Percentiles rank a stretch among this genome's conserved stretches.
phyloP scores from a whole-genome alignment of 1,140 invertebrate species.

The Ooceraea biroi region DNA sequence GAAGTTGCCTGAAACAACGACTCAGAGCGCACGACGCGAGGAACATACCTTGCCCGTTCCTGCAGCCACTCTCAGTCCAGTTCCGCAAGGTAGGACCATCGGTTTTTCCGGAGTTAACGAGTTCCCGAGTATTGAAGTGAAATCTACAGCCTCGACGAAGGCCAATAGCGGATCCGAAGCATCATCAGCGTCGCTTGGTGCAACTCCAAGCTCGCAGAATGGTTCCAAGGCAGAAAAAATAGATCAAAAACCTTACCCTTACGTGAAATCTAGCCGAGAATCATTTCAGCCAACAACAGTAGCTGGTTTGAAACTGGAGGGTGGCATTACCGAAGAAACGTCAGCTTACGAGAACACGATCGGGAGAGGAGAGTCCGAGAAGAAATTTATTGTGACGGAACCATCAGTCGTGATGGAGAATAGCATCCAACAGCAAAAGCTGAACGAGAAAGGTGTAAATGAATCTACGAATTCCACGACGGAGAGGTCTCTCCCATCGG shows the following conservation, averaged over 20 bases:
- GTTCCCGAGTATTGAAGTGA: constrained; percentile 60
- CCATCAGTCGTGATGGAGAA: constrained; percentile 79
- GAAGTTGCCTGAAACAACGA: constrained; percentile 7
- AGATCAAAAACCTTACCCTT: constrained; percentile 67
- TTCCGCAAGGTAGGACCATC: constrained; percentile 78
- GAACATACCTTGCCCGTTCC: not conserved
- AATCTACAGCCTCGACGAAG: constrained; percentile 49
- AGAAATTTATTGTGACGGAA: constrained; percentile 77
- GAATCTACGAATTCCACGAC: constrained; percentile 36
- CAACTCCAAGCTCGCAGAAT: constrained; percentile 12
- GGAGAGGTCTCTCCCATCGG: constrained; percentile 7
- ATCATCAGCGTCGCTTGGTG: not conserved
- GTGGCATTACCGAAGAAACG: constrained; percentile 68
- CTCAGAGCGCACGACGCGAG: not conserved
- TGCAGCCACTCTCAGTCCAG: constrained; percentile 40
- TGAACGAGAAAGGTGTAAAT: constrained; percentile 44
- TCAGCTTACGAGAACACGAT: constrained; percentile 81
- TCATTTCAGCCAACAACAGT: not conserved
- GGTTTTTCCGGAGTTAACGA: constrained; percentile 71
- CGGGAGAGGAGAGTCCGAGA: constrained; percentile 69
- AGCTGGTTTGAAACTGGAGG: not conserved
- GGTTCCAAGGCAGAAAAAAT: constrained; percentile 29
- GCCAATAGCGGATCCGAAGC: not conserved
- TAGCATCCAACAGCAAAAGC: constrained; percentile 75
- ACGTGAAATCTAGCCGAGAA: constrained; percentile 31